These are phyloP conservation scores for Mactromeris polynyma DNA, from an alignment of 2,888 invertebrate species.

Conservation along the genomic window DNA sequence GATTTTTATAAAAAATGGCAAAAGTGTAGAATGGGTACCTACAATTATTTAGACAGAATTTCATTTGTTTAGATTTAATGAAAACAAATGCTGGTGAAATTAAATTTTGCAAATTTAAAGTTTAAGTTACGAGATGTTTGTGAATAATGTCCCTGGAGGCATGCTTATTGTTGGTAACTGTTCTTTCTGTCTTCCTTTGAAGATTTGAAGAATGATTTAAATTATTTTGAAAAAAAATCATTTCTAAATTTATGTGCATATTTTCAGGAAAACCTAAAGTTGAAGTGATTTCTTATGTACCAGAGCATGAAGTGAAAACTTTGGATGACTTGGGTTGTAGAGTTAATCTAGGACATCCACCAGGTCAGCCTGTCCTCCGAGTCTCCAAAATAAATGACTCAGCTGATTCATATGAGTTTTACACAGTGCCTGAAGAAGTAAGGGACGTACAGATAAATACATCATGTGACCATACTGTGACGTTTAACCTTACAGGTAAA, in stretches of 20 bases:
- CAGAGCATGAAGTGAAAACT: not conserved
- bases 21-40: no score
- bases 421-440: not conserved
- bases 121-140: no score
- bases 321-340: not conserved
- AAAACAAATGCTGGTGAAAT: no score
- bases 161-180: no score
- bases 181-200: no score
- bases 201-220: not conserved
- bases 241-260: not conserved
- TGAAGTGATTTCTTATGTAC: not conserved
- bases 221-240: not conserved
- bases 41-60: no score
- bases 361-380: not conserved
- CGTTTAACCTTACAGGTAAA: constrained; percentile 15
- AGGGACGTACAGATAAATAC: not conserved
- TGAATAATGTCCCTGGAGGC: no score
- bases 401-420: not conserved
- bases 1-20: no score
- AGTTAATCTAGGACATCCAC: not conserved
- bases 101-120: no score
- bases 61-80: no score
- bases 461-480: not conserved
- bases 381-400: not conserved
- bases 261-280: not conserved